These are phyloP conservation scores for Gastrophysa polygoni DNA, from an alignment of 2,888 invertebrate genomes.

Conservation along the genomic window DNA sequence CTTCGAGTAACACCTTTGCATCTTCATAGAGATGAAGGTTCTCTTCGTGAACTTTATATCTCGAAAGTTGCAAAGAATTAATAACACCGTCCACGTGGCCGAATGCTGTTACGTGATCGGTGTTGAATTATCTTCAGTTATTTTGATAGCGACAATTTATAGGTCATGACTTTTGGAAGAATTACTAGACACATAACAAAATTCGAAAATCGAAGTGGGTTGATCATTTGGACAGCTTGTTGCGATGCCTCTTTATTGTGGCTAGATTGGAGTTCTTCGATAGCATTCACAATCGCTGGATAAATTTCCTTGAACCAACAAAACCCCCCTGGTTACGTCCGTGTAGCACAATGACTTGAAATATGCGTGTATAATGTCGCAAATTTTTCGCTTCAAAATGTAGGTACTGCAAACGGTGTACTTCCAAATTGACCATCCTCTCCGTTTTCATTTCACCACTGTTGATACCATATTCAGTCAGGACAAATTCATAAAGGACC, in stretches of 20 bases:
- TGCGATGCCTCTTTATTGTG: not conserved
- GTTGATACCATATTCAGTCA: no score
- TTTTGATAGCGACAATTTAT: conserved; percentile 13
- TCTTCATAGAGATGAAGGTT: conserved; percentile 3
- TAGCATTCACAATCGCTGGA: conserved; percentile 7
- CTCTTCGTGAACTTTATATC: not conserved
- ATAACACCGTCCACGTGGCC: conserved; percentile 13
- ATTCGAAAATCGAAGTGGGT: conserved; percentile 5
- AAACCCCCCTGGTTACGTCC: no score
- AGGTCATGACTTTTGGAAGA: conserved; percentile 13
- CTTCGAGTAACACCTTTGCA: conserved; percentile 3
- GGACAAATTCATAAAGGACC: no score
- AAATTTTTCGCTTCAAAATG: no score
- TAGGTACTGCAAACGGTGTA: no score
- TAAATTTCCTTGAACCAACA: conserved; percentile 2
- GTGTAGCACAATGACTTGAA: no score
- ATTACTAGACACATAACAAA: conserved; percentile 1
- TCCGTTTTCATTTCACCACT: no score
- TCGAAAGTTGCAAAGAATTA: conserved; percentile 1
- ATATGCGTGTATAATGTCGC: no score
- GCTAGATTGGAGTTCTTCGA: conserved; percentile 6
- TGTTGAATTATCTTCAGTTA: conserved; percentile 2
- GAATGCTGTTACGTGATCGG: conserved; percentile 10
- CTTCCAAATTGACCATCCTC: no score
- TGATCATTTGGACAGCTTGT: conserved; percentile 8